Evolutionary conservation across 2,113 vertebrate genomes (phyloP).

Genomic region (Halichoerus grypus): DNA sequence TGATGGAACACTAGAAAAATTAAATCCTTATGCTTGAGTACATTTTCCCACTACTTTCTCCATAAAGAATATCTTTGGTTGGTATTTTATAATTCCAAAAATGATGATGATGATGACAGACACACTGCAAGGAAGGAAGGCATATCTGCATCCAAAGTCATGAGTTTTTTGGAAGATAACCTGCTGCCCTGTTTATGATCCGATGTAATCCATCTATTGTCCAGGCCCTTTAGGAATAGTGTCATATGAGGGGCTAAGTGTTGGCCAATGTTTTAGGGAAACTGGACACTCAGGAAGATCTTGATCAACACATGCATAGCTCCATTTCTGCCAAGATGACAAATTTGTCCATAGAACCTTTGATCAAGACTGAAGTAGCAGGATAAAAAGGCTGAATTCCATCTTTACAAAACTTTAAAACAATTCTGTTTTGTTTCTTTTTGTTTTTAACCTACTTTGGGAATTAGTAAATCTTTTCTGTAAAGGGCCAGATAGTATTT

Average conservation of each 20-base stretch:
- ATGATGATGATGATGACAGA: background rate
- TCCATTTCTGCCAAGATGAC: background rate
- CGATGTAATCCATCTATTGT: background rate
- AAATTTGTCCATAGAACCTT: background rate
- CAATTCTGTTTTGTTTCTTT: background rate
- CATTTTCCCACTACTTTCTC: background rate
- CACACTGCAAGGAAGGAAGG: background rate
- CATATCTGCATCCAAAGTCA: background rate
- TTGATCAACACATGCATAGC: background rate
- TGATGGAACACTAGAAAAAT: background rate
- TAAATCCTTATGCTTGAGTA: background rate
- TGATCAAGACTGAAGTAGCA: background rate
- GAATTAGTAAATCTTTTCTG: background rate
- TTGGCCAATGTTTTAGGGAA: background rate
- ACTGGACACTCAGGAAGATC: background rate
- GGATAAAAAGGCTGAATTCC: background rate
- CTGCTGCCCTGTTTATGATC: background rate
- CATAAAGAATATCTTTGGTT: background rate
- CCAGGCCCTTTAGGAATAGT: background rate
- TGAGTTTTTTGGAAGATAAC: background rate
- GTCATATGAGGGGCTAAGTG: background rate
- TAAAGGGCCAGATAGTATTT: background rate
- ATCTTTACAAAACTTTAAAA: background rate
- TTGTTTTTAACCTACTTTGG: background rate
- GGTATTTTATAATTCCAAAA: background rate